Percentiles rank a stretch among this genome's conserved stretches.
phyloP scores from a whole-genome alignment of 1,140 invertebrate species.

The Zaprionus vittiger region DNA sequence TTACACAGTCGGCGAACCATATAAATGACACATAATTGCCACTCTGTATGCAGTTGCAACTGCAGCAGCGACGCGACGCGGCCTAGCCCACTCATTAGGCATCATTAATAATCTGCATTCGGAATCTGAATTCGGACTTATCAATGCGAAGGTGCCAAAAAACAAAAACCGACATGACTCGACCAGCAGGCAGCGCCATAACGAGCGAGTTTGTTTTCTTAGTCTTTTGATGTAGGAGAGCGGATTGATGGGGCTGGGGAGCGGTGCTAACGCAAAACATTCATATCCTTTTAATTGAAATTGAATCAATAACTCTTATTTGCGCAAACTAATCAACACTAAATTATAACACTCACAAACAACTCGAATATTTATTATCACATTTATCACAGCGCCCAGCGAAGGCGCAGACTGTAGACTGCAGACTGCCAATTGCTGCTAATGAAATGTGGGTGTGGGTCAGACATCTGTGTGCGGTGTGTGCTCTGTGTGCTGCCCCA shows the following conservation, averaged over 20 bases:
- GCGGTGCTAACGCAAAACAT: conserved; percentile 57
- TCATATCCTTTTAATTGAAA: conserved; percentile 83
- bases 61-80: conserved; percentile 30
- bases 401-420: conserved; percentile 19
- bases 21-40: conserved; percentile 77
- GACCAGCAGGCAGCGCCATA: neutral
- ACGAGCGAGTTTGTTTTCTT: conserved; percentile 58
- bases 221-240: conserved; percentile 60
- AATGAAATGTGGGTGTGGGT: conserved; percentile 62
- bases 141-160: conserved; percentile 75
- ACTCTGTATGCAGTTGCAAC: conserved; percentile 30
- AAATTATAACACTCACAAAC: conserved; percentile 82
- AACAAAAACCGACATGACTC: conserved; percentile 22
- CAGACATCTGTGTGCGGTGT: conserved; percentile 58
- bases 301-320: conserved; percentile 82
- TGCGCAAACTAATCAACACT: conserved; percentile 82
- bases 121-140: conserved; percentile 33
- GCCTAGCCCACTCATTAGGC: conserved; percentile 77
- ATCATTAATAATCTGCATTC: conserved; percentile 71
- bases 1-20: conserved; percentile 56
- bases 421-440: conserved; percentile 1
- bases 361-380: conserved; percentile 82
- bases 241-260: conserved; percentile 29
- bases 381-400: conserved; percentile 69
- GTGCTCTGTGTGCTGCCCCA: conserved; percentile 29